Percentiles rank a stretch among this genome's conserved stretches.
phyloP scores from a whole-genome alignment of 2,113 vertebrate genomes.

The Recurvirostra avosetta region DNA sequence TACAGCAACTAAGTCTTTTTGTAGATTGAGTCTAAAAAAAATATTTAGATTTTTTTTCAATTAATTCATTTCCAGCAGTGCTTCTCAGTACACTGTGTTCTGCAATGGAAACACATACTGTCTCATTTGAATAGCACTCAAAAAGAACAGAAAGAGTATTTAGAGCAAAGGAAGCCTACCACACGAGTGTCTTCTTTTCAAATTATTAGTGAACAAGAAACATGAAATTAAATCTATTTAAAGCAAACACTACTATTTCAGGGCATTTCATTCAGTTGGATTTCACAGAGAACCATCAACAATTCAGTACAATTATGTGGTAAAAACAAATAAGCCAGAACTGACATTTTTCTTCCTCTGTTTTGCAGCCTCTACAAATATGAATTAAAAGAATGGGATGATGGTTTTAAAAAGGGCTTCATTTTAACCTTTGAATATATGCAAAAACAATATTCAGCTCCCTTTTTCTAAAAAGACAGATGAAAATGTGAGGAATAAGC shows the following conservation, averaged over 20 bases:
- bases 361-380: not conserved
- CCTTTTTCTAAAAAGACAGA: not conserved
- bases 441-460: not conserved
- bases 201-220: conserved; percentile 1
- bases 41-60: not conserved
- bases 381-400: not conserved
- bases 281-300: conserved; percentile 6
- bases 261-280: conserved; percentile 24
- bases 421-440: not conserved
- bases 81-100: conserved; percentile 21
- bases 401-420: not conserved
- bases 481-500: not conserved
- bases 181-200: not conserved
- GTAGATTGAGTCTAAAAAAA: not conserved
- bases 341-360: not conserved
- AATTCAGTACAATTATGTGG: not conserved
- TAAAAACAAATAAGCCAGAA: not conserved
- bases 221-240: not conserved
- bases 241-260: conserved; percentile 13
- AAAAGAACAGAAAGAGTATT: not conserved
- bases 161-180: not conserved
- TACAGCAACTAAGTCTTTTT: not conserved
- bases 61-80: conserved; percentile 21
- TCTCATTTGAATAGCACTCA: not conserved
- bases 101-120: not conserved